Base-by-base conservation (phyloP, 2,888 invertebrate species). In the Melolontha melolontha region DNA sequence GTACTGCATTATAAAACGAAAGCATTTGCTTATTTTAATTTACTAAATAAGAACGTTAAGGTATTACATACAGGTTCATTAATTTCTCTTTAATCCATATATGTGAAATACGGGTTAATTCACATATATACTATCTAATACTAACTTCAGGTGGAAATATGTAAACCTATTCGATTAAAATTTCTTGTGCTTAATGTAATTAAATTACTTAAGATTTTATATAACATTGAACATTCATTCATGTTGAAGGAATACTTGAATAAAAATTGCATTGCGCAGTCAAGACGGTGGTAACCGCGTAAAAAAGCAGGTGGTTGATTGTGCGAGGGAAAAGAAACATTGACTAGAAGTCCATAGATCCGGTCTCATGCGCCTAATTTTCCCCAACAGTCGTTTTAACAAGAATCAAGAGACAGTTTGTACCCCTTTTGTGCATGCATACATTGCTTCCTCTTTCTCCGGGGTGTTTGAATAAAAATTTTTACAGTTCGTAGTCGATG, bases 351-450 rank as follows among this genome's bases (percentile, higher is more conserved):
- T 49, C 47, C 59, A 62, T 62, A 62, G 59, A 62, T 62, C 59
- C 59, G 59, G 59, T 62, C 59, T 62, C 27, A 62, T 62, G 59
- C 29, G 47, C 59, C 59, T 62, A 62, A 62, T 47, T 44, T 62
- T 62, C 47, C 47, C 47, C 44, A 62, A 62, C 59, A 42, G 59
- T 49, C 59, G 47, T 62, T 62, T 62, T 62, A 62, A 62, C 47
- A 62, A 62, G 59, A 34, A 34, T 62, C 39, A 34, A 34, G 59
- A 62, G 59, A 62, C 47, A 47, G 34, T 47, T 62, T 34, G 59
- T 62, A 62, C 59, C 49, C 59, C 39, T 62, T 17, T 49, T 62
- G 7, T 34, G 34, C 34, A 34, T 34, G 7, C 34, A 34, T 34
- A 34, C 34, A 47, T 62, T 2, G 59, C 47, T 62, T 62, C 59